Base-by-base conservation (phyloP, 2,113 vertebrate genomes). In the Antidorcas marsupialis region DNA sequence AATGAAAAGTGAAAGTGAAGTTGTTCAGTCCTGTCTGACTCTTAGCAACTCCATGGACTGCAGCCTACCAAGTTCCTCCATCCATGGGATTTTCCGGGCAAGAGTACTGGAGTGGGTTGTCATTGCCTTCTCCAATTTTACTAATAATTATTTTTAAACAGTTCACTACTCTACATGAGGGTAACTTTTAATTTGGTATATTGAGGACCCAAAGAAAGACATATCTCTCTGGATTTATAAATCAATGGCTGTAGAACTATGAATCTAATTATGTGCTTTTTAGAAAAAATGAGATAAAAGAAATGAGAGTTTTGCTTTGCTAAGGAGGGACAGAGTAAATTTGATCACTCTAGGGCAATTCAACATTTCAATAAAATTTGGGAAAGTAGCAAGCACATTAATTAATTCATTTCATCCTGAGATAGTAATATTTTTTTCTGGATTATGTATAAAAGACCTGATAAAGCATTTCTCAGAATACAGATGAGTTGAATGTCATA, bases 311-410 rank as follows among this genome's bases (percentile, higher is more conserved):
- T 39, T 82, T 82, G 28, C 8, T 53, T 78, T 74, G 53, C 16
- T 92, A 62, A 59, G 83, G 23, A 87, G 13, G 11, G 92, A 30
- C 2, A 82, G 47, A 25, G 4, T 88, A 85, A 60, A 17, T 85
- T 2, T 85, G 79, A 90, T 59, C 3, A 55, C 9, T 52, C 3
- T 28, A 74, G 2, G 7, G 93, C 82, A 45, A 84, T 14, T 67
- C 23, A 95, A 74, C 74, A 76, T 95, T 95, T 94, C 95, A 83
- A 64, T 30, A 59, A 19, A 89, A 53, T 21, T 87, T 95, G n/a
- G 27, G 36, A 90, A 95, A 82, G 5, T 27, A 2, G 28, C 83
- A 71, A 91, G 8, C 11, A 43, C 2, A 62, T 23, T 89, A 89
- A 59, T 92, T 95, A 62, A 92, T 74, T 50, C 36, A 88, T 27